Base-by-base conservation (phyloP, 2,888 invertebrate genomes). In the Sepioteuthis lessoniana region DNA sequence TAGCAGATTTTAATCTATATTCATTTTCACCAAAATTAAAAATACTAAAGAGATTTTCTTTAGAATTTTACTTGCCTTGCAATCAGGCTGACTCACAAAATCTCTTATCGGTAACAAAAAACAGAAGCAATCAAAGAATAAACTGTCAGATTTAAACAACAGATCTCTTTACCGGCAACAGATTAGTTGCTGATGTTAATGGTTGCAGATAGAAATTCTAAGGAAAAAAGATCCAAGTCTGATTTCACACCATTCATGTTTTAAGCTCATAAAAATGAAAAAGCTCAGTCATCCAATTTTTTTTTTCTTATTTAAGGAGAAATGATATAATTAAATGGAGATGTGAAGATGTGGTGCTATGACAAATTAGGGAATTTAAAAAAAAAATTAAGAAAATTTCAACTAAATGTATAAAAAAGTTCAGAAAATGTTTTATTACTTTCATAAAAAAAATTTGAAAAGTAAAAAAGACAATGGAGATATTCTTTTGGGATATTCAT, bases 71-170 rank as follows among this genome's bases (percentile, higher is more conserved):
- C n/a, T n/a, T 76, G 31, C 76, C n/a, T n/a, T 76, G 31, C 76
- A 76, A 31, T 10, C 31, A 31, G 31, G 76, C 76, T 76, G 31
- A 76, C 76, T 76, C 76, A 76, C 76, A 76, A 60, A 60, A 76
- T 76, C 76, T 76, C 5, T 76, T 10, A 76, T 76, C 76, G 31
- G 76, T 76, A n/a, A 76, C 50, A 50, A 50, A 50, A 76, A 76
- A 28, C 7, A 31, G 76, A 76, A 76, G 10, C 76, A 76, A 76
- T 76, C 76, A 76, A 76, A 76, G 4, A 76, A 76, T 76, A 76
- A 76, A 76, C 76, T n/a, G 76, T 76, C 76, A 31, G 76, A 76
- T 76, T 76, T 76, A 76, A 76, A 76, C 76, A 76, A 76, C 76
- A 10, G 76, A 31, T 76, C 76, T 76, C 76, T 76, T 50, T 76